Evolutionary conservation across 2,888 invertebrate species (phyloP).

Genomic region (Oscheius onirici): DNA sequence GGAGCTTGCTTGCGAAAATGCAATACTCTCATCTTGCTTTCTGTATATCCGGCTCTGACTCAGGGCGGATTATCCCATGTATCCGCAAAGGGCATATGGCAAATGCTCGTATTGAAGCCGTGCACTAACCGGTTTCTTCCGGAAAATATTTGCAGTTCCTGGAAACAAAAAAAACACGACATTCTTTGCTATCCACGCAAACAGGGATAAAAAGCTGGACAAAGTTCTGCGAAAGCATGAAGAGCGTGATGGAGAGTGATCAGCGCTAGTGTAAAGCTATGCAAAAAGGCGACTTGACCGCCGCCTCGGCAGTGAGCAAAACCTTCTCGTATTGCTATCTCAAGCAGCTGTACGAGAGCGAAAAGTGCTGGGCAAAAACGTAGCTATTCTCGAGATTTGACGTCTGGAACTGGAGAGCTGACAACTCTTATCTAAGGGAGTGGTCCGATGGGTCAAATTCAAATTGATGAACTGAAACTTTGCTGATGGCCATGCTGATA

Average conservation of each 20-base stretch:
- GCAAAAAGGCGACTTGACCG: conserved; percentile 10
- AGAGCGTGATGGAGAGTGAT: conserved; percentile 20
- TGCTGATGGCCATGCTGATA: conserved; percentile 21
- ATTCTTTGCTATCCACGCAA: too few species aligned
- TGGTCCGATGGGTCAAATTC: neutral
- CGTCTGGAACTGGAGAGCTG: too few species aligned
- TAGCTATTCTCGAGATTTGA: neutral
- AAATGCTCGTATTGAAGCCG: too few species aligned
- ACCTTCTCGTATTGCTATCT: conserved; percentile 6
- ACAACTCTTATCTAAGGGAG: too few species aligned
- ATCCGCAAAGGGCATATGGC: too few species aligned
- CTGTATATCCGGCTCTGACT: too few species aligned
- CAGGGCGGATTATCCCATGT: too few species aligned
- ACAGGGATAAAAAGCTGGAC: neutral
- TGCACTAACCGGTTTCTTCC: too few species aligned
- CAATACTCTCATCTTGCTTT: too few species aligned
- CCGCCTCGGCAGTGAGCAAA: conserved; percentile 7
- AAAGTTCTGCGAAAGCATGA: conserved; percentile 22
- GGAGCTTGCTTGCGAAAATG: too few species aligned
- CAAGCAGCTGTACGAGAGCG: conserved; percentile 11
- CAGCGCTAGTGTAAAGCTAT: conserved; percentile 22
- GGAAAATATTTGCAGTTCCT: too few species aligned
- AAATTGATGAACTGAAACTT: conserved; percentile 16
- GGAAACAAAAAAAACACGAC: too few species aligned
- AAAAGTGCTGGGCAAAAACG: conserved; percentile 1